A percentile compares a stretch with the other conserved stretches of the same genome.
Evolutionary conservation across 2,888 invertebrate species (phyloP).

Genomic region (Lepidonotus clava): DNA sequence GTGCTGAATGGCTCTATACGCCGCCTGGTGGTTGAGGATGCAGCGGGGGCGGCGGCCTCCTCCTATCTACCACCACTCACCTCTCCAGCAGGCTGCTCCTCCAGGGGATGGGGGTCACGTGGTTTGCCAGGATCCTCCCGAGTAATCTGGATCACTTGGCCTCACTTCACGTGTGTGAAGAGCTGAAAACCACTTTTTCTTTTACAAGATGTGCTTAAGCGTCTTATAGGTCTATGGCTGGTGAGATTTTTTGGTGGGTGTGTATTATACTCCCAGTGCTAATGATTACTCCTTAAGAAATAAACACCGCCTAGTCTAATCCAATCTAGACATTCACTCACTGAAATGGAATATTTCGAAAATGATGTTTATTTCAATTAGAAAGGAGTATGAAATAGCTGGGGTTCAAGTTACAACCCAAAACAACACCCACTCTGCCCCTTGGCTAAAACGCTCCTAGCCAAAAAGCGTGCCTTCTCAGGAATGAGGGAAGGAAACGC

Average conservation of each 20-base stretch:
- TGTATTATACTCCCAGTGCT: no score
- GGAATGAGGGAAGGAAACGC: background rate
- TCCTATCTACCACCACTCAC: background rate
- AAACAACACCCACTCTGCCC: background rate
- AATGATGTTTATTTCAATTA: background rate
- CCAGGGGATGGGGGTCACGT: background rate
- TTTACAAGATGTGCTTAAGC: no score
- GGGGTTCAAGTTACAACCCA: background rate
- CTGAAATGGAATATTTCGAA: background rate
- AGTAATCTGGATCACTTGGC: no score
- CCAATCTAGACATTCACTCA: background rate
- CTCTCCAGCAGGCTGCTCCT: background rate
- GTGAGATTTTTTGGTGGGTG: no score
- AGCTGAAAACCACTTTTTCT: no score
- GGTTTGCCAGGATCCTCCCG: no score
- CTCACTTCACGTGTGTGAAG: no score
- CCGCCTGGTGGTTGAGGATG: background rate
- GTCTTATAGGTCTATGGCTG: no score
- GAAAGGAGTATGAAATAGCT: background rate
- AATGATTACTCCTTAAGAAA: no score
- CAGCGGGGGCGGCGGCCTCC: no score
- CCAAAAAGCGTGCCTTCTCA: background rate
- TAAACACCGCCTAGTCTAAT: no score
- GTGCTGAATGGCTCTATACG: background rate
- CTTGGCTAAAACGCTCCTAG: background rate